Evolutionary conservation across 2,113 vertebrate genomes (phyloP).

Genomic region (Turnix velox): DNA sequence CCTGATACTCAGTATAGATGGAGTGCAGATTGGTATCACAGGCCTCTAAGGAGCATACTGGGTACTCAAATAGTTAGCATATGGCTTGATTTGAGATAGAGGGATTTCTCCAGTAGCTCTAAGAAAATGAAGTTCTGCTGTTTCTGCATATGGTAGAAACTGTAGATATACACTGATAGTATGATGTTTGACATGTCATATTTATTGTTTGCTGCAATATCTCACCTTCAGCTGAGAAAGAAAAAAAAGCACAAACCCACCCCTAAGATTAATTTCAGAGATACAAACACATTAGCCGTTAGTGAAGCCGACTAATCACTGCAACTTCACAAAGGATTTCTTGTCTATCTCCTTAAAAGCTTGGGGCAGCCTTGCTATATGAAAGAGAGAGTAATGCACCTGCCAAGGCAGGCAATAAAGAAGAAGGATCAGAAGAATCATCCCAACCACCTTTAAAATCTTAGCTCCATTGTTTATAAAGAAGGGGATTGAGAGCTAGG

Average conservation of each 20-base stretch:
- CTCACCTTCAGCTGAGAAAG: not conserved
- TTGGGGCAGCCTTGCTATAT: not conserved
- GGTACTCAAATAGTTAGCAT: not conserved
- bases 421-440: not conserved
- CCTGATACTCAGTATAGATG: not conserved
- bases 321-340: not conserved
- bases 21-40: not conserved
- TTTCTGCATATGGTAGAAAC: not conserved
- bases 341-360: not conserved
- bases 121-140: not conserved
- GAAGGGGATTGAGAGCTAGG: not conserved
- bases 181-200: not conserved
- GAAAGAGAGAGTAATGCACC: not conserved
- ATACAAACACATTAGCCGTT: not conserved
- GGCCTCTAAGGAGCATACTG: not conserved
- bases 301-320: not conserved
- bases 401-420: not conserved
- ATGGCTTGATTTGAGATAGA: not conserved
- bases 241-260: not conserved
- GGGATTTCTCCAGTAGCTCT: not conserved
- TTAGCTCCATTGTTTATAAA: not conserved
- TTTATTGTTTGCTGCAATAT: not conserved
- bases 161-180: not conserved
- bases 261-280: not conserved
- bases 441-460: not conserved